Percentiles rank a stretch among this genome's conserved stretches.
These are phyloP conservation scores for Calameuta filiformis DNA, from an alignment of 2,888 invertebrate species.

Conservation along the genomic window DNA sequence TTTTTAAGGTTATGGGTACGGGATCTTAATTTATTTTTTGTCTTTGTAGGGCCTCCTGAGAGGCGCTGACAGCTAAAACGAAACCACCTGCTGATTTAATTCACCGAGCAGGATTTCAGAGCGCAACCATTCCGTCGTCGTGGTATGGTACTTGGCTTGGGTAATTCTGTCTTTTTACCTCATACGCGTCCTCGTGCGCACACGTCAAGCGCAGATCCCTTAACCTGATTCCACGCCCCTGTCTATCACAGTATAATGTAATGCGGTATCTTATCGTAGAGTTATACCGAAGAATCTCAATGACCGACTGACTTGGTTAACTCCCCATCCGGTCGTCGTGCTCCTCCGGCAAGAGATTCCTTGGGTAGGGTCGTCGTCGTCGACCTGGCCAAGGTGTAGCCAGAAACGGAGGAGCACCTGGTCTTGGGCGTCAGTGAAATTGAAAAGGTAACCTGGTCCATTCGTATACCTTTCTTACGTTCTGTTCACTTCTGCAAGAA, in stretches of 20 bases:
- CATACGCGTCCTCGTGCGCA: background rate
- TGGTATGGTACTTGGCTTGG: background rate
- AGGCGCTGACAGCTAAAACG: conserved; percentile 26
- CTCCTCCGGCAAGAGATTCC: background rate
- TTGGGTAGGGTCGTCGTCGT: background rate
- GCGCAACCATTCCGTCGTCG: background rate
- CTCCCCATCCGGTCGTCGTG: background rate
- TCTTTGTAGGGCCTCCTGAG: conserved; percentile 24
- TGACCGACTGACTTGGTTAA: background rate
- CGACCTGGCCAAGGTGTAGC: background rate
- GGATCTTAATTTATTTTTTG: conserved; percentile 22
- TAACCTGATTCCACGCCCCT: background rate
- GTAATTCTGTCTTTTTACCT: background rate
- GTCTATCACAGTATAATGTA: background rate
- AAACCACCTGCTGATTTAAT: conserved; percentile 16
- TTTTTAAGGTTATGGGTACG: conserved; percentile 23
- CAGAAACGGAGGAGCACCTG: background rate
- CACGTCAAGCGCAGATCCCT: background rate
- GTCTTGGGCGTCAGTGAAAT: background rate
- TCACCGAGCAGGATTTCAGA: background rate
- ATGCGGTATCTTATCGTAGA: background rate
- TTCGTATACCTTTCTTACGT: background rate
- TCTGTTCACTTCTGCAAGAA: background rate
- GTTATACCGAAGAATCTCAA: background rate
- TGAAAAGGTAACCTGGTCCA: background rate